Evolutionary conservation across 2,888 invertebrate genomes (phyloP).

Genomic region (Limnephilus auricula): DNA sequence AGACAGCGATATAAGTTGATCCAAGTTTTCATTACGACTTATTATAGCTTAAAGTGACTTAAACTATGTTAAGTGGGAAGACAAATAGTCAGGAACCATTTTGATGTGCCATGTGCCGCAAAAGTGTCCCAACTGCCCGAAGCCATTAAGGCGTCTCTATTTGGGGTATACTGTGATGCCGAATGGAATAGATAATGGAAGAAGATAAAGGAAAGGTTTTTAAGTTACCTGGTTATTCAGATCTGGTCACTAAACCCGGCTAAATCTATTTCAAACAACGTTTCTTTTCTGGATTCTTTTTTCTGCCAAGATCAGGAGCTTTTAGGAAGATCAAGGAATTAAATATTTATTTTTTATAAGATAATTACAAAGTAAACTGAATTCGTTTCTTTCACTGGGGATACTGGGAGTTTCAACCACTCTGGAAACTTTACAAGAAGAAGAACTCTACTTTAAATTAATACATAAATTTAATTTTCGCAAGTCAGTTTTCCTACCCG

Average conservation of each 20-base stretch:
- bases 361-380: no score
- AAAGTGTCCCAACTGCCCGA: background rate
- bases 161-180: background rate
- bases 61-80: background rate
- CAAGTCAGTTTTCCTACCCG: no score
- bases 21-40: background rate
- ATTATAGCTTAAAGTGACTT: background rate
- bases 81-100: background rate
- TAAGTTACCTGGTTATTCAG: background rate
- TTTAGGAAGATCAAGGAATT: no score
- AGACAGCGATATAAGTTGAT: background rate
- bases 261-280: no score
- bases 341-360: no score
- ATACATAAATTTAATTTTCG: no score
- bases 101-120: background rate
- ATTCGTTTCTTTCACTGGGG: no score
- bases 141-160: background rate
- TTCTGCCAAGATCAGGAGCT: no score
- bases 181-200: background rate
- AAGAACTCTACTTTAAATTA: no score
- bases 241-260: background rate
- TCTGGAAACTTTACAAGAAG: no score
- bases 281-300: no score
- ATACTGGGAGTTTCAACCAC: no score
- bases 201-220: background rate